Evolutionary conservation across 2,797 vertebrate species (phyloP).

Genomic region (Sebastes trivittatus): DNA sequence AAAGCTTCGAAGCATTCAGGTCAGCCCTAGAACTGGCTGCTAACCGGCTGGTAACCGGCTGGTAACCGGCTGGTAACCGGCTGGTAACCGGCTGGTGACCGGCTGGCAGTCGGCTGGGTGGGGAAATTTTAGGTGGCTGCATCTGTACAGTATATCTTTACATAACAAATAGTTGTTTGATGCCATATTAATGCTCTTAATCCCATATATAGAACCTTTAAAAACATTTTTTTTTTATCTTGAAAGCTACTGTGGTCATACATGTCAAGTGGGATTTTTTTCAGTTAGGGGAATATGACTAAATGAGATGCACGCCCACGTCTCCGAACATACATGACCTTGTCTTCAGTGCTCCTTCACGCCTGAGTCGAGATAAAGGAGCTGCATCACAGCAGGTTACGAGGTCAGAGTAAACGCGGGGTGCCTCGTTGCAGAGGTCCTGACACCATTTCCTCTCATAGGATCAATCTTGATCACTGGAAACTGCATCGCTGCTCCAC

Average conservation of each 20-base stretch:
- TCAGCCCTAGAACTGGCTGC: too few species aligned
- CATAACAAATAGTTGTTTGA: neutral
- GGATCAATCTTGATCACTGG: slow-evolving; percentile 14
- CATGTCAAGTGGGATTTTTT: neutral
- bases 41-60: too few species aligned
- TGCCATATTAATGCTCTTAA: neutral
- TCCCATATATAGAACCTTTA: neutral
- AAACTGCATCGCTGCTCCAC: slow-evolving; percentile 17
- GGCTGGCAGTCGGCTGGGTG: too few species aligned
- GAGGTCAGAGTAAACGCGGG: neutral
- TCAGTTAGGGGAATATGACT: neutral
- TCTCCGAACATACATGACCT: neutral
- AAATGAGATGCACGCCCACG: slow-evolving; percentile 5
- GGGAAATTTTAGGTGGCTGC: too few species aligned
- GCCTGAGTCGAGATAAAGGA: neutral
- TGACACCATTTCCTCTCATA: slow-evolving; percentile 10
- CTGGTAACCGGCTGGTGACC: too few species aligned
- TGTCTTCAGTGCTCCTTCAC: slow-evolving; percentile 9
- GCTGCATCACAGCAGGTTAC: neutral
- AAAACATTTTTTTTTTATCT: neutral
- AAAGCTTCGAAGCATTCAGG: too few species aligned
- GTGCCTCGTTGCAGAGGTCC: neutral
- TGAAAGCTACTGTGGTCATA: neutral
- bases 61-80: too few species aligned
- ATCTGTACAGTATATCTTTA: neutral